Evolutionary conservation across 1,140 invertebrate genomes (phyloP).

Genomic region (Drosophila tsacasi): DNA sequence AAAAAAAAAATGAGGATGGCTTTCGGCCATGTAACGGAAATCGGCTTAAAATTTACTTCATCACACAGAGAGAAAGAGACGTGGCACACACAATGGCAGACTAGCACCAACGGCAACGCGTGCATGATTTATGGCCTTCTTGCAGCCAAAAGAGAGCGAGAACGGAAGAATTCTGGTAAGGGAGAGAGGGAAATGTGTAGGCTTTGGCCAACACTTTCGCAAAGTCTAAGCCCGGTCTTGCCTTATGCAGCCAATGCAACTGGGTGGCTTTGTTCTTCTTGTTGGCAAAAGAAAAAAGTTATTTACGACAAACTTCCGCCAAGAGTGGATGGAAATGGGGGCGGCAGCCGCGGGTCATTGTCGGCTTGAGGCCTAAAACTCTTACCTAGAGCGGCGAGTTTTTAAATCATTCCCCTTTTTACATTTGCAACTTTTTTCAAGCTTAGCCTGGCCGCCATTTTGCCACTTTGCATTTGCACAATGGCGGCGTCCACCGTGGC

Average conservation of each 20-base stretch:
- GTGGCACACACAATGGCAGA: slow-evolving; percentile 11
- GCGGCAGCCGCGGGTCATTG: slow-evolving; percentile 21
- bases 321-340: not conserved
- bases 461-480: slow-evolving; percentile 55
- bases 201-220: slow-evolving; percentile 37
- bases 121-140: slow-evolving; percentile 67
- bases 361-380: slow-evolving; percentile 49
- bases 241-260: slow-evolving; percentile 76
- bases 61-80: slow-evolving; percentile 11
- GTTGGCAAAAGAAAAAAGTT: slow-evolving; percentile 59
- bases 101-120: slow-evolving; percentile 38
- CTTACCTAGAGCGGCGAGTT: slow-evolving; percentile 48
- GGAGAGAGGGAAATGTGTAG: not conserved
- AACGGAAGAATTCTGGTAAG: not conserved
- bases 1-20: slow-evolving; percentile 17
- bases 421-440: slow-evolving; percentile 29
- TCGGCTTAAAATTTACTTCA: slow-evolving; percentile 72
- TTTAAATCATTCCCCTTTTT: slow-evolving; percentile 71
- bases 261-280: slow-evolving; percentile 39
- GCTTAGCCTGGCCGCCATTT: slow-evolving; percentile 54
- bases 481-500: slow-evolving; percentile 15
- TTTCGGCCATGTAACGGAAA: slow-evolving; percentile 61
- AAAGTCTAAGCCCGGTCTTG: slow-evolving; percentile 24
- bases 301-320: slow-evolving; percentile 63
- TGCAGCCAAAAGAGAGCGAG: slow-evolving; percentile 19